phyloP scores from a whole-genome alignment of 2,888 invertebrate genomes.

The Biston betularia region DNA sequence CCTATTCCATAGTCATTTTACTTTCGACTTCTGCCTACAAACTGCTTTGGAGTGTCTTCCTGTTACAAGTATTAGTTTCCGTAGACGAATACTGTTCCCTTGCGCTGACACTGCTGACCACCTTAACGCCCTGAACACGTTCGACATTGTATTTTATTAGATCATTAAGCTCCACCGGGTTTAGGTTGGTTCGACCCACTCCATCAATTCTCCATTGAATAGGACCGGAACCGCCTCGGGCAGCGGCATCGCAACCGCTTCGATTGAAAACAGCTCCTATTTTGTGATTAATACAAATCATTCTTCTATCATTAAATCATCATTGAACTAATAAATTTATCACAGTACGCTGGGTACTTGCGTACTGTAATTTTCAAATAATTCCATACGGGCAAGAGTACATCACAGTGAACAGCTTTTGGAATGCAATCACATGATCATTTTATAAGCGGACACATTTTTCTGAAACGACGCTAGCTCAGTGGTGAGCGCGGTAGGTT shows the following conservation, averaged over 20 bases:
- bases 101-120: constrained; percentile 20
- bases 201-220: constrained; percentile 64
- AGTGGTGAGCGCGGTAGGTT: too few relatives aligned
- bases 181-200: constrained; percentile 49
- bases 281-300: constrained; percentile 18
- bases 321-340: too few relatives aligned
- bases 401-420: too few relatives aligned
- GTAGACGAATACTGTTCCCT: constrained; percentile 15
- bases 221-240: constrained; percentile 41
- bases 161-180: constrained; percentile 69
- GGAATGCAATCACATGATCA: too few relatives aligned
- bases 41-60: constrained; percentile 16
- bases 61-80: too few relatives aligned
- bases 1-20: too few relatives aligned
- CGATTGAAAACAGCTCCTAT: constrained; percentile 19
- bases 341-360: too few relatives aligned
- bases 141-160: constrained; percentile 67
- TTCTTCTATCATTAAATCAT: neutral
- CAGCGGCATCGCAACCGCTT: constrained; percentile 13
- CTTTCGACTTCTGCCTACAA: too few relatives aligned
- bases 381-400: too few relatives aligned
- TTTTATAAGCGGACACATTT: too few relatives aligned
- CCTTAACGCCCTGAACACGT: constrained; percentile 59
- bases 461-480: too few relatives aligned
- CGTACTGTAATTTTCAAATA: too few relatives aligned